These are phyloP conservation scores for Alfaro cultratus DNA, from an alignment of 2,797 vertebrate species.

Conservation along the genomic window DNA sequence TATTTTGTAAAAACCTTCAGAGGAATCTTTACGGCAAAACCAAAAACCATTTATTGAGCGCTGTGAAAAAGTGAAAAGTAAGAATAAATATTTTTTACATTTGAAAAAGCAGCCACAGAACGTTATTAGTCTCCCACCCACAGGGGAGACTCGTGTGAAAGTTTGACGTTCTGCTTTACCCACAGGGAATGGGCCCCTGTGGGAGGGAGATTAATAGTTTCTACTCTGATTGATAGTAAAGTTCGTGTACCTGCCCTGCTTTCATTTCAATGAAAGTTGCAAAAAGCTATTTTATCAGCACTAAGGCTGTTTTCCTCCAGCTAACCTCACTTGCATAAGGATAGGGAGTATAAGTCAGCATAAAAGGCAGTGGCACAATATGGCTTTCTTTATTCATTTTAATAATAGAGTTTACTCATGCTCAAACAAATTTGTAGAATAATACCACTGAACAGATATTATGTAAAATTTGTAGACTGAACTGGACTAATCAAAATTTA, in stretches of 20 bases:
- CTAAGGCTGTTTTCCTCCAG: background rate
- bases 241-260: background rate
- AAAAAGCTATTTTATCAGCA: background rate
- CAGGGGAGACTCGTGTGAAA: no score
- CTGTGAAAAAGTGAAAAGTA: background rate
- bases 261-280: background rate
- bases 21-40: background rate
- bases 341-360: background rate
- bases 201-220: background rate
- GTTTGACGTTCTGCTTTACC: no score
- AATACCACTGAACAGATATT: background rate
- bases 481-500: background rate
- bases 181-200: no score
- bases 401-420: background rate
- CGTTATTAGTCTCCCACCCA: no score
- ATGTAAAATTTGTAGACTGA: background rate
- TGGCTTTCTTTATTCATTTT: background rate
- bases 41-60: background rate
- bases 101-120: no score
- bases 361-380: background rate
- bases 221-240: background rate
- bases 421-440: background rate
- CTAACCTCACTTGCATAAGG: background rate
- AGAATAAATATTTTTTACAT: no score
- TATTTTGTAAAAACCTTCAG: background rate